Evolutionary conservation across 2,797 vertebrate species (phyloP), one percentile per base, ranked within the genome.

Genomic region (Peromyscus aztecus): DNA sequence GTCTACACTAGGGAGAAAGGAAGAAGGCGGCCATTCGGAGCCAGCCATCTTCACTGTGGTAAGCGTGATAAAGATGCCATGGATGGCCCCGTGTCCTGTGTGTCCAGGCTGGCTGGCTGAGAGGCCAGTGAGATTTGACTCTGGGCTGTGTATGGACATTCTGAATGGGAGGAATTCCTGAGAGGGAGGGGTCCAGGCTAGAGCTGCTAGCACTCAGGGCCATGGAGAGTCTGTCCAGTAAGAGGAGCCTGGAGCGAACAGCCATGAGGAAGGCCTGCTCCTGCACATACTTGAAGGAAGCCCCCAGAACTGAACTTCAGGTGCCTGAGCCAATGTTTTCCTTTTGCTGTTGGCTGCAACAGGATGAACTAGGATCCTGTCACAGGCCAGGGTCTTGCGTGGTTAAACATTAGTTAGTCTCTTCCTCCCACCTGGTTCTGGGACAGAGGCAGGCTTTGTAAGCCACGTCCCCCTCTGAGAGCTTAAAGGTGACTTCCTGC

Each of bases 1-100:
- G 96, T 97, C 96, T 83, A n/a, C 97, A 94, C 43, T 55, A 82
- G 61, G n/a, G 97, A 97, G 97, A 94, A 91, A 97, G 97, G 95
- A 94, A 97, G 92, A 87, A 37, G 86, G 71, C 94, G 17, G 76
- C 63, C 8, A 0, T 13, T 3, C 29, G 46, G 52, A 31, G 34
- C 59, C 0, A 57, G 24, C 12, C 4, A 1, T 37, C 67, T 29
- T n/a, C 4, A 40, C n/a, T 4, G 3, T 31, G 6, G 21, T 10
- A 24, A 0, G 0, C 16, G 9, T 59, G 40, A 46, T n/a, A 21
- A 37, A 90, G 3, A 46, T 14, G n/a, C 46, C 21, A 12, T 87
- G 71, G 34, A 19, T 27, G 34, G 19, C 5, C 65, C 34, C 8
- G 0, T 21, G 40, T 7, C 71, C 95, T 65, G 61, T 4, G 55